Conservation (phyloP, 2,888 invertebrate species). For the Caenorhabditis wallacei region DNA sequence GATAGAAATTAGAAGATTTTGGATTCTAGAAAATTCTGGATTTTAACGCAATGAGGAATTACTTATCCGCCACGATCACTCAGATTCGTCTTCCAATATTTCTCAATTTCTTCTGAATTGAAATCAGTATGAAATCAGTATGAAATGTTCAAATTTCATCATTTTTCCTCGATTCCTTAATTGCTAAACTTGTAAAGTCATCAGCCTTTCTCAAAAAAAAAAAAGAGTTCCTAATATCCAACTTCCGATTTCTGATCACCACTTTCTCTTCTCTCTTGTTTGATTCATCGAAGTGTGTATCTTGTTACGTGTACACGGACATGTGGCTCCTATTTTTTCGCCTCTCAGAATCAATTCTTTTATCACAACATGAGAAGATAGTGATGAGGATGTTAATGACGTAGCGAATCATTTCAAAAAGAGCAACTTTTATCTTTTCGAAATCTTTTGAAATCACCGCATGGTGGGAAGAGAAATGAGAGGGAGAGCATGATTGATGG, state of each 20-base stretch:
- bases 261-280: slow-evolving; percentile 7
- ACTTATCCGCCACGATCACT: too few relatives aligned
- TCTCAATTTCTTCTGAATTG: too few relatives aligned
- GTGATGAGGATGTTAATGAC: slow-evolving; percentile 6
- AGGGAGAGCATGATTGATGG: slow-evolving; percentile 4
- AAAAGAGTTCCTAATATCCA: neutral
- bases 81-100: too few relatives aligned
- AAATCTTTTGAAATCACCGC: slow-evolving; percentile 42
- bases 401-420: slow-evolving; percentile 14
- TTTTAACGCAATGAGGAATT: neutral
- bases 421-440: neutral
- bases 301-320: slow-evolving; percentile 9
- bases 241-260: slow-evolving; percentile 26
- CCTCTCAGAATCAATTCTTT: slow-evolving; percentile 13
- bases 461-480: neutral
- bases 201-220: neutral
- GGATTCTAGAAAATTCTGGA: neutral
- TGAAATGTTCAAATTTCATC: too few relatives aligned
- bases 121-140: too few relatives aligned
- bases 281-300: neutral
- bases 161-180: too few relatives aligned
- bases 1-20: neutral
- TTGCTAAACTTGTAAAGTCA: neutral
- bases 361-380: slow-evolving; percentile 32
- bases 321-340: slow-evolving; percentile 13